phyloP scores from a whole-genome alignment of 2,888 invertebrate genomes.

The Acanthoscelides obtectus region DNA sequence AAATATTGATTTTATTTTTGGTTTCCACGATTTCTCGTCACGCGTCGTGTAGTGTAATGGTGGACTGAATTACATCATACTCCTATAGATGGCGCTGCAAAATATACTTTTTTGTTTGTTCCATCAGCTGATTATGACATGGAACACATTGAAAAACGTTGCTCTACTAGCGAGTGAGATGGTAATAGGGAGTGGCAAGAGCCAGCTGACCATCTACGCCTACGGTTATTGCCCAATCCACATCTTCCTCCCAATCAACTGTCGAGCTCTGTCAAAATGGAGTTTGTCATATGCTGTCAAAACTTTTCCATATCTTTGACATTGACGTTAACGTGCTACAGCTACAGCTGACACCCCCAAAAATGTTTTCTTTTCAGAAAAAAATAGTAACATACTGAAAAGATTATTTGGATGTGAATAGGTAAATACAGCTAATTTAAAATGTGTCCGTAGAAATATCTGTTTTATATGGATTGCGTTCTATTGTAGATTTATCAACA shows the following conservation, averaged over 20 bases:
- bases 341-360: slow-evolving; percentile 26
- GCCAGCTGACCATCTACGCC: too few relatives aligned
- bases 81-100: background rate
- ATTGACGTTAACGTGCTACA: slow-evolving; percentile 7
- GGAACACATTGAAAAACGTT: too few relatives aligned
- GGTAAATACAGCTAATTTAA: background rate
- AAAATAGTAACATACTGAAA: background rate
- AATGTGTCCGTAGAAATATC: background rate
- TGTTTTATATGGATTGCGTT: background rate
- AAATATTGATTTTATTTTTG: background rate
- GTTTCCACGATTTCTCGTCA: slow-evolving; percentile 8
- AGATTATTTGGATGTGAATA: background rate
- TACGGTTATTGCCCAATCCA: too few relatives aligned
- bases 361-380: slow-evolving; percentile 14
- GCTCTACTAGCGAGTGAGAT: too few relatives aligned
- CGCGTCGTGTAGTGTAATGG: background rate
- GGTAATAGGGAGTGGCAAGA: too few relatives aligned
- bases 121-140: background rate
- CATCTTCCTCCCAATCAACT: too few relatives aligned
- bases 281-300: too few relatives aligned
- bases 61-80: background rate
- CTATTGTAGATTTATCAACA: background rate
- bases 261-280: too few relatives aligned
- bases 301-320: background rate
- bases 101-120: background rate